Conservation (phyloP, 2,113 vertebrate species). For the Vulpes lagopus region DNA sequence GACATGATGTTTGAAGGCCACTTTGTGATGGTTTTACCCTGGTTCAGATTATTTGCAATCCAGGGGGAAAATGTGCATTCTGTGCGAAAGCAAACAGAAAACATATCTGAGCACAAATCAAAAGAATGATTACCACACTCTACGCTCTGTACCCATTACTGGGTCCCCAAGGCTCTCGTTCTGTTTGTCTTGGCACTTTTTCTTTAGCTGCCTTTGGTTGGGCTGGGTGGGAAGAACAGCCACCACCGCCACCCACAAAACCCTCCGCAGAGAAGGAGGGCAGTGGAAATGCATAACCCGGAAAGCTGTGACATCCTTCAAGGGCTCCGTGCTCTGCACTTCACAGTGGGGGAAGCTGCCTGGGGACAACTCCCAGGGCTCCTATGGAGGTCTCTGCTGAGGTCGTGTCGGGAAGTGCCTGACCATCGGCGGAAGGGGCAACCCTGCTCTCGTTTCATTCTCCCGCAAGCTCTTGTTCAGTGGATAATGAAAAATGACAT, state of each 20-base stretch:
- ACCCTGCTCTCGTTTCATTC: constrained; percentile 60
- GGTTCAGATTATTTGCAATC: constrained; percentile 85
- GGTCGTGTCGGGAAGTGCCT: constrained; percentile 40
- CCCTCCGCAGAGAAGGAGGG: constrained; percentile 78
- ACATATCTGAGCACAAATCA: constrained; percentile 86
- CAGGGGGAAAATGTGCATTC: constrained; percentile 81
- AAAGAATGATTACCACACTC: constrained; percentile 83
- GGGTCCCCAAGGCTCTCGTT: constrained; percentile 82
- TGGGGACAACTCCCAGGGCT: constrained; percentile 54
- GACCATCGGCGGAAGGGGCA: background rate
- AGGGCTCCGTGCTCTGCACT: constrained; percentile 71
- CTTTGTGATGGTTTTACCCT: constrained; percentile 84
- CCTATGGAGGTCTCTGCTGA: constrained; percentile 64
- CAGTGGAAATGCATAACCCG: constrained; percentile 71
- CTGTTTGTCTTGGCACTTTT: constrained; percentile 85
- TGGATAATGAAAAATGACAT: constrained; percentile 76
- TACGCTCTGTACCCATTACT: constrained; percentile 73
- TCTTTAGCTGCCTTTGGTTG: constrained; percentile 80
- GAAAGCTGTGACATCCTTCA: constrained; percentile 73
- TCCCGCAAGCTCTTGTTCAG: constrained; percentile 64
- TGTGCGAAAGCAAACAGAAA: constrained; percentile 84
- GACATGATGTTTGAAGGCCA: constrained; percentile 79
- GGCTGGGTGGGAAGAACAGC: constrained; percentile 58
- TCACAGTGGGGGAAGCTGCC: constrained; percentile 64
- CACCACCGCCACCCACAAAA: constrained; percentile 28